These are phyloP conservation scores for Epizoanthus scotinus DNA, from an alignment of 92 coral and sea anemone genomes.

Conservation along the genomic window DNA sequence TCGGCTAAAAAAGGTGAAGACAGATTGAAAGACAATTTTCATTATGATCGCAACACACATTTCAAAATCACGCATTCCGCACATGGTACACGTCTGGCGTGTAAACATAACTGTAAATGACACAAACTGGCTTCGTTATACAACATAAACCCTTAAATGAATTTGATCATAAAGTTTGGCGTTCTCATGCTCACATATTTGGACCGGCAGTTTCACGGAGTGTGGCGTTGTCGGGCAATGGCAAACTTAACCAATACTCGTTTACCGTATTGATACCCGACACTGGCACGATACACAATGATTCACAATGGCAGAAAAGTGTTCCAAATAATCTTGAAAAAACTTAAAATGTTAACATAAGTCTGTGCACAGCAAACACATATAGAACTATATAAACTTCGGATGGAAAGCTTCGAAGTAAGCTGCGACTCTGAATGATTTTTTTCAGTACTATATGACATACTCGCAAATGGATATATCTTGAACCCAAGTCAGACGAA, in stretches of 20 bases:
- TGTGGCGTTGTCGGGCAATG: background rate
- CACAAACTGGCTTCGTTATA: background rate
- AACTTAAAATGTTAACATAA: background rate
- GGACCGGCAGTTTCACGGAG: background rate
- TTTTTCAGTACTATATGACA: background rate
- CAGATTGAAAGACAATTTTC: background rate
- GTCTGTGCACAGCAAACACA: background rate
- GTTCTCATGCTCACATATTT: background rate
- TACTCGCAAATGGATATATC: background rate
- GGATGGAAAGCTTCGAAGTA: background rate
- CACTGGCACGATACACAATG: background rate
- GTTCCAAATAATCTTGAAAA: background rate
- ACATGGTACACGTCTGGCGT: background rate
- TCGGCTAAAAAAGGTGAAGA: background rate
- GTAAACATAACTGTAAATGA: background rate
- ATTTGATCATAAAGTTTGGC: background rate
- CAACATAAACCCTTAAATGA: background rate
- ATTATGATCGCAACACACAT: background rate
- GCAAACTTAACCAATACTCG: background rate
- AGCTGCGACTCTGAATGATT: background rate
- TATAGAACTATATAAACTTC: background rate
- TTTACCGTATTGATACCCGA: constrained; percentile 2
- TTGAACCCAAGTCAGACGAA: background rate
- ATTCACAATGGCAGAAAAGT: background rate
- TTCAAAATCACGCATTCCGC: constrained; percentile 12